A percentile compares a stretch with the other conserved stretches of the same genome.
phyloP scores from a whole-genome alignment of 2,797 vertebrate species.

The Ptychadena robeensis region DNA sequence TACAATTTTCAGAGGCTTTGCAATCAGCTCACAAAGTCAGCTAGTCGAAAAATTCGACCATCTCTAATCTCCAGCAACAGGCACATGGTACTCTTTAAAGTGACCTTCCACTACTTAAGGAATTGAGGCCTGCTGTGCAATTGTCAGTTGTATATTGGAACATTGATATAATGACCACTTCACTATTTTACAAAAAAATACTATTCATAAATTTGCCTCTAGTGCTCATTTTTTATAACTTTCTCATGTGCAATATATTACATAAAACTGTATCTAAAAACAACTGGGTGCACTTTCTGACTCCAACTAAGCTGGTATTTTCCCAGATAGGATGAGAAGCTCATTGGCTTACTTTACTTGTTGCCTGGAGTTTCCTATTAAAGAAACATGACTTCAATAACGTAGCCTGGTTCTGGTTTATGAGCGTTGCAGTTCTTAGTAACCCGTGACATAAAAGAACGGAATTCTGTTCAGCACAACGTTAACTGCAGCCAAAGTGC shows the following conservation, averaged over 20 bases:
- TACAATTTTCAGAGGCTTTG: no score
- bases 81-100: no score
- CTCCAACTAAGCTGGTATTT: not conserved
- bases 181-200: no score
- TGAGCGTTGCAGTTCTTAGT: not conserved
- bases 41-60: no score
- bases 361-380: not conserved
- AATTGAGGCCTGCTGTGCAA: no score
- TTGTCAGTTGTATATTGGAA: no score
- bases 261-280: not conserved
- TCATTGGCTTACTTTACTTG: not conserved
- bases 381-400: not conserved
- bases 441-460: not conserved
- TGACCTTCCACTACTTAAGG: no score
- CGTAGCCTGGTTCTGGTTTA: not conserved
- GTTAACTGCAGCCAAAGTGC: conserved; percentile 5
- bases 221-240: not conserved
- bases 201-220: not conserved
- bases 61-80: no score
- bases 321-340: not conserved
- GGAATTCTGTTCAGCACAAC: not conserved
- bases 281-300: not conserved
- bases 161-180: no score
- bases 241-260: not conserved
- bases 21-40: no score